These are phyloP conservation scores for Tor tambroides DNA, from an alignment of 2,113 vertebrate species.

Conservation along the genomic window DNA sequence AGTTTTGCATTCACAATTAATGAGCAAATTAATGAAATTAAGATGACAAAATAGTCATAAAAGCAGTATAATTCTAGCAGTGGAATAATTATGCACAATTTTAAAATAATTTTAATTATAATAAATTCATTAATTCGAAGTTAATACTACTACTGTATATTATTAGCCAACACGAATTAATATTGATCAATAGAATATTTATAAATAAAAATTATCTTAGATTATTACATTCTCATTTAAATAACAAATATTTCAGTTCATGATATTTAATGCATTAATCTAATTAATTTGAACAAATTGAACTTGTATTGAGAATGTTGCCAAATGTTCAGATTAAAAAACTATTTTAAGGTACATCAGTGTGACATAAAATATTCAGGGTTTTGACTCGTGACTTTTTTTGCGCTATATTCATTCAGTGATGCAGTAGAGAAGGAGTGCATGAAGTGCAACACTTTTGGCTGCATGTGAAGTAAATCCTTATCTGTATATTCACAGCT, in stretches of 20 bases:
- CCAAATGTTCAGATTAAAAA: no score
- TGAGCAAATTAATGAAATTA: no score
- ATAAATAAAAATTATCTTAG: neutral
- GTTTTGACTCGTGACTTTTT: neutral
- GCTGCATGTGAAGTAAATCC: neutral
- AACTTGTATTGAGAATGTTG: neutral
- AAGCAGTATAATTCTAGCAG: neutral
- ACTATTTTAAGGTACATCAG: no score
- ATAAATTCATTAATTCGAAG: no score
- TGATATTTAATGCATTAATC: neutral
- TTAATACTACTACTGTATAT: neutral
- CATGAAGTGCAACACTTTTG: conserved; percentile 8
- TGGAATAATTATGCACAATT: neutral
- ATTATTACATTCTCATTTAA: neutral
- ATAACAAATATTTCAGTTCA: neutral
- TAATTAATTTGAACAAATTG: neutral
- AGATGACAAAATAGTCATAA: neutral
- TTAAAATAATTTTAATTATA: neutral
- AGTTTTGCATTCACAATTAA: no score
- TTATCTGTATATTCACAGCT: conserved; percentile 76
- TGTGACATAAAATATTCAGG: neutral
- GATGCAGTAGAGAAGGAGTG: neutral
- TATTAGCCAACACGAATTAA: neutral
- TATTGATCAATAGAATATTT: neutral
- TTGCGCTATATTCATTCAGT: neutral